These are phyloP conservation scores for Drosophila burlai DNA, from an alignment of 1,140 invertebrate species.

Conservation along the genomic window DNA sequence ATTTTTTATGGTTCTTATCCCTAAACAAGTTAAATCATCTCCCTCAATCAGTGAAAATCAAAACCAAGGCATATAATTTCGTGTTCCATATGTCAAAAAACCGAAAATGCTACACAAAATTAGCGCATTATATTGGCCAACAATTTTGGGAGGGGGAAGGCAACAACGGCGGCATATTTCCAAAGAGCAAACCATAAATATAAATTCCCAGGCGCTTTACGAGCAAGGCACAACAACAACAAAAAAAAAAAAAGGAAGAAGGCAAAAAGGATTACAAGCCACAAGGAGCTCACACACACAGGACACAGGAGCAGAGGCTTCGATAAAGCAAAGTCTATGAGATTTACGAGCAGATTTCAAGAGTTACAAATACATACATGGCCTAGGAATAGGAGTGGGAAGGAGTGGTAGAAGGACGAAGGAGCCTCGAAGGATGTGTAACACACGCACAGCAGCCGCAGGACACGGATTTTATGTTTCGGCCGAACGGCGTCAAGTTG, in stretches of 20 bases:
- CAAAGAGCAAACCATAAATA: constrained; percentile 48
- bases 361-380: constrained; percentile 67
- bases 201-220: constrained; percentile 63
- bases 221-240: constrained; percentile 12
- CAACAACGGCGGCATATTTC: constrained; percentile 18
- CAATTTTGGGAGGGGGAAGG: neutral
- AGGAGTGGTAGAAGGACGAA: neutral
- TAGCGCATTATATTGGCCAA: constrained; percentile 53
- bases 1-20: too few species aligned
- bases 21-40: neutral
- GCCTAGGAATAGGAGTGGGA: constrained; percentile 10
- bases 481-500: constrained; percentile 53
- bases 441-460: constrained; percentile 46
- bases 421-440: neutral
- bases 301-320: constrained; percentile 37
- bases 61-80: constrained; percentile 17
- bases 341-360: constrained; percentile 76
- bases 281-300: constrained; percentile 45
- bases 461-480: constrained; percentile 44
- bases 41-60: constrained; percentile 8
- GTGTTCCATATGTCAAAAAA: constrained; percentile 37
- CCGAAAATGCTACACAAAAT: constrained; percentile 41
- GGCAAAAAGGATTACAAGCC: constrained; percentile 65
- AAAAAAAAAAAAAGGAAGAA: neutral
- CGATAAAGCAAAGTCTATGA: constrained; percentile 71